These are phyloP conservation scores for Spondyliosoma cantharus DNA, from an alignment of 2,797 vertebrate species.

Conservation along the genomic window DNA sequence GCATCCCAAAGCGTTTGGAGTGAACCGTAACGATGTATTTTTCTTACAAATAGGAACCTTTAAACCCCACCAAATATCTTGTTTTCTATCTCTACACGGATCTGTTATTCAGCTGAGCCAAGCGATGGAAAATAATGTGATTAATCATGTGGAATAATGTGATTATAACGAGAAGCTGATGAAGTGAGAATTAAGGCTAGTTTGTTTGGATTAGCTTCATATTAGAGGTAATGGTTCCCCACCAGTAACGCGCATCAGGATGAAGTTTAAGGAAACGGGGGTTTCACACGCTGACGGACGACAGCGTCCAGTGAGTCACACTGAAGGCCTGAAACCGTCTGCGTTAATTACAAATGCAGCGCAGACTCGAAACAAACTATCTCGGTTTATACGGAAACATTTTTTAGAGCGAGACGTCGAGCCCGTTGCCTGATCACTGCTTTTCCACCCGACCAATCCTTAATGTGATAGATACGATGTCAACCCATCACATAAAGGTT, in stretches of 20 bases:
- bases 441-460: slow-evolving; percentile 52
- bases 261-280: not conserved
- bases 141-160: too few species aligned
- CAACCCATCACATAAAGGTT: slow-evolving; percentile 61
- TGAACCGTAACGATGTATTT: too few species aligned
- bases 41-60: too few species aligned
- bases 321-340: not conserved
- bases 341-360: slow-evolving; percentile 1
- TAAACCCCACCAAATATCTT: too few species aligned
- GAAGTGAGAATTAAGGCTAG: too few species aligned
- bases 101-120: too few species aligned
- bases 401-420: slow-evolving; percentile 13
- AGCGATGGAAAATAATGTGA: too few species aligned
- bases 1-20: too few species aligned
- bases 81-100: too few species aligned
- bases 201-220: not conserved
- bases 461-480: slow-evolving; percentile 53
- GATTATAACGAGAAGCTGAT: too few species aligned
- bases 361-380: not conserved
- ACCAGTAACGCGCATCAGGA: not conserved
- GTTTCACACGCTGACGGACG: not conserved
- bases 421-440: slow-evolving; percentile 25
- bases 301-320: not conserved
- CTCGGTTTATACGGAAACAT: not conserved
- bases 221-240: not conserved